A percentile compares a stretch with the other conserved stretches of the same genome.
phyloP scores from a whole-genome alignment of 1,140 invertebrate genomes.

The Trinorchestia longiramus region DNA sequence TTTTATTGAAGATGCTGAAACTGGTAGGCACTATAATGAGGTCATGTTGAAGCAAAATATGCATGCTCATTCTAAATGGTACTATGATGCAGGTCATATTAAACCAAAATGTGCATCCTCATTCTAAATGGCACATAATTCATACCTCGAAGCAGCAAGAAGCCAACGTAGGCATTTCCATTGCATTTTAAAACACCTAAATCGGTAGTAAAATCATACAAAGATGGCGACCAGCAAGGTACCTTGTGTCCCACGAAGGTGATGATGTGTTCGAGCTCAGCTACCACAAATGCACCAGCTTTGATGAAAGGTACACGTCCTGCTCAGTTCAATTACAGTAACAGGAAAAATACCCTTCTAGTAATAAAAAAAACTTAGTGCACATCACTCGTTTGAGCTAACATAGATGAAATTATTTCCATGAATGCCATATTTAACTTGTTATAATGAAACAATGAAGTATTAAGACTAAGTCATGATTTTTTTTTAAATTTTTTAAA shows the following conservation, averaged over 20 bases:
- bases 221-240: not conserved
- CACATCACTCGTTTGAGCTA: no score
- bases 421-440: no score
- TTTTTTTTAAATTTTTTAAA: no score
- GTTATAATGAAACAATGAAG: no score
- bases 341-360: no score
- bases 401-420: no score
- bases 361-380: no score
- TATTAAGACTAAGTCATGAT: no score
- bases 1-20: not conserved
- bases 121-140: not conserved
- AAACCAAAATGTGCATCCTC: not conserved
- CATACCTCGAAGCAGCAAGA: not conserved
- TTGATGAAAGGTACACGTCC: slow-evolving; percentile 91
- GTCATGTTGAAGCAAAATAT: not conserved
- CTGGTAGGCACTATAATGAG: not conserved
- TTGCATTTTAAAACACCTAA: not conserved
- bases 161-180: not conserved
- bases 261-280: slow-evolving; percentile 92
- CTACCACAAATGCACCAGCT: slow-evolving; percentile 86
- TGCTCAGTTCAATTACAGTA: slow-evolving; percentile 68
- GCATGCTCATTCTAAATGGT: not conserved
- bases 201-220: not conserved
- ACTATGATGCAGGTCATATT: not conserved
- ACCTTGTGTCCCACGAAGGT: slow-evolving; percentile 87